phyloP scores from a whole-genome alignment of 1,140 invertebrate species.

The Heliconius nattereri region DNA sequence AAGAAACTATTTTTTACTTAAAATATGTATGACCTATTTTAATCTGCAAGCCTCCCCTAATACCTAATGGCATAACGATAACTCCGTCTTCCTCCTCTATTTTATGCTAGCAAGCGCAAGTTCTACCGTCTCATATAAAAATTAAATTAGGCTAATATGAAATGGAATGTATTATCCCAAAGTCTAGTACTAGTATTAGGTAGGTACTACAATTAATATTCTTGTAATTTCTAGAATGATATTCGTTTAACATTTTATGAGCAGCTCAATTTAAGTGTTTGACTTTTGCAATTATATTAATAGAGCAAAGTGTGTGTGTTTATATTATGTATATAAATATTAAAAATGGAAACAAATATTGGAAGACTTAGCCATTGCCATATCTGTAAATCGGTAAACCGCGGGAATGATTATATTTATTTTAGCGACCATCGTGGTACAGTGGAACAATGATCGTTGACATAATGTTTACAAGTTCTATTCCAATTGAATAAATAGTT shows the following conservation, averaged over 20 bases:
- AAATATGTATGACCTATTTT: not conserved
- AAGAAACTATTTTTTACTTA: not conserved
- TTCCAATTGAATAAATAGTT: too few species aligned
- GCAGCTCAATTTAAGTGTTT: too few species aligned
- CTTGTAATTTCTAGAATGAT: not conserved
- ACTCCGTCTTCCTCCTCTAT: not conserved
- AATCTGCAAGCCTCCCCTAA: not conserved
- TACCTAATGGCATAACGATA: not conserved
- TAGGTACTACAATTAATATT: not conserved
- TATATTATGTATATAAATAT: too few species aligned
- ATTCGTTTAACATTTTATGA: not conserved
- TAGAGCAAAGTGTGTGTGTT: too few species aligned
- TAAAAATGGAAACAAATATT: too few species aligned
- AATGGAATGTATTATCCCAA: not conserved
- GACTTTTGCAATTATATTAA: too few species aligned
- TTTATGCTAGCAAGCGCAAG: not conserved
- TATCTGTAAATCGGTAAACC: too few species aligned
- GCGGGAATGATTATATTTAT: too few species aligned
- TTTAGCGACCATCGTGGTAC: too few species aligned
- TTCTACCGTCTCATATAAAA: not conserved
- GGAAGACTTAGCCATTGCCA: too few species aligned
- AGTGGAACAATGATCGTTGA: too few species aligned
- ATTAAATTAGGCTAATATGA: not conserved
- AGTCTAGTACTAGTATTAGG: not conserved
- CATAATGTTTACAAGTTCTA: too few species aligned